Percentiles rank a stretch among this genome's conserved stretches.
phyloP scores from a whole-genome alignment of 2,113 vertebrate genomes.

The Oreotrochilus melanogaster region DNA sequence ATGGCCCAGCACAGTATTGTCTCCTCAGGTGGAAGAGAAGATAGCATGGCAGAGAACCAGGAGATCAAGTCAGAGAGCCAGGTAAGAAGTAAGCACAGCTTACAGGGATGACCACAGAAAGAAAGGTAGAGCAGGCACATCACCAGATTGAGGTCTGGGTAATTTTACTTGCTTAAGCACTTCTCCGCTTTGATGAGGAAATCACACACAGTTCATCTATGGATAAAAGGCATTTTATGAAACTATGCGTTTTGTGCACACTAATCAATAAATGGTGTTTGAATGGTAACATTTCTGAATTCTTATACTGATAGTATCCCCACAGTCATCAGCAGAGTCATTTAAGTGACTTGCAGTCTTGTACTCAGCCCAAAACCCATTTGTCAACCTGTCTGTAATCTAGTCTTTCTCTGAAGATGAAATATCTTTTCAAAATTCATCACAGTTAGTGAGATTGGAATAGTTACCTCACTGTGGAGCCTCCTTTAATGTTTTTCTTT shows the following conservation, averaged over 20 bases:
- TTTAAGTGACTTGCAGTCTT: conserved; percentile 8
- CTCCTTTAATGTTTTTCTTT: conserved; percentile 16
- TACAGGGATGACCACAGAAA: not conserved
- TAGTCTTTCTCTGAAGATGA: conserved; percentile 24
- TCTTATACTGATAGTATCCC: not conserved
- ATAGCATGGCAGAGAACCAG: not conserved
- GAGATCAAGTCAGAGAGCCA: not conserved
- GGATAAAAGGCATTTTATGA: not conserved
- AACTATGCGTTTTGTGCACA: not conserved
- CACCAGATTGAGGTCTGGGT: not conserved
- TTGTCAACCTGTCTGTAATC: conserved; percentile 41
- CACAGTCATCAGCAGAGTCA: not conserved
- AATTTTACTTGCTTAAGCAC: not conserved
- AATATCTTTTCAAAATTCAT: conserved; percentile 55
- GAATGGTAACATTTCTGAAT: not conserved
- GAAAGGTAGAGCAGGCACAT: not conserved
- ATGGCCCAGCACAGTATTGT: not conserved
- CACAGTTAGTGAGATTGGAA: not conserved
- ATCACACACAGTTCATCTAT: not conserved
- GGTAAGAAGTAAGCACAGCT: not conserved
- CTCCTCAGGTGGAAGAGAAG: not conserved
- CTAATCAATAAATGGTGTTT: not conserved
- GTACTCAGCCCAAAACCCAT: not conserved
- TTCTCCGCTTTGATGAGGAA: not conserved
- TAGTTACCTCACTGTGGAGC: not conserved